A percentile compares a stretch with the other conserved stretches of the same genome.
Conservation (phyloP, 2,113 vertebrate genomes). For the Passerina amoena region DNA sequence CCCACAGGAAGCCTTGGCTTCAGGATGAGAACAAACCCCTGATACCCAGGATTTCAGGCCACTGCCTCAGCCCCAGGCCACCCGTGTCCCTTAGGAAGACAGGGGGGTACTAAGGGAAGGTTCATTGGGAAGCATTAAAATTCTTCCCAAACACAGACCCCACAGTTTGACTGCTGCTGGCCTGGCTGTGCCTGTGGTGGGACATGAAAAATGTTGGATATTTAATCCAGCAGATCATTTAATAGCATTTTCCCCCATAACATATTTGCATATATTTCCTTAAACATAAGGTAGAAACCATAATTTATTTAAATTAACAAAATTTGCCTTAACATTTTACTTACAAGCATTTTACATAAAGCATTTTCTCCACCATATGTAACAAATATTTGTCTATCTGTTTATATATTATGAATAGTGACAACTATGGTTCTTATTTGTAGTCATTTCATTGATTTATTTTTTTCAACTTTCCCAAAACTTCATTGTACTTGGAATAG, state of each 20-base stretch:
- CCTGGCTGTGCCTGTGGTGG: not conserved
- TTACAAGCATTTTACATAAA: not conserved
- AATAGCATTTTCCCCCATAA: not conserved
- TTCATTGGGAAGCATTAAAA: not conserved
- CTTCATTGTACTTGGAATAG: not conserved
- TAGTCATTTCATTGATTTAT: not conserved
- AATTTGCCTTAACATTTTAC: not conserved
- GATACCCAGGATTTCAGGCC: conserved; percentile 46
- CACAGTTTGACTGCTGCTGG: not conserved
- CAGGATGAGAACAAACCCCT: conserved; percentile 62
- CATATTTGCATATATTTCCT: not conserved
- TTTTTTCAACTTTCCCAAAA: not conserved
- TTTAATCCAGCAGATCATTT: not conserved
- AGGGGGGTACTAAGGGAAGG: not conserved
- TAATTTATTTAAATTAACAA: not conserved
- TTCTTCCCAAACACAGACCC: not conserved
- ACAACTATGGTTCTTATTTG: not conserved
- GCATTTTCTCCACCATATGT: not conserved
- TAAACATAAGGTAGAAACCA: not conserved
- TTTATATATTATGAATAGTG: not conserved
- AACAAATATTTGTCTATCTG: not conserved
- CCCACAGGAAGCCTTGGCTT: conserved; percentile 59
- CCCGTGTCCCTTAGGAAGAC: not conserved
- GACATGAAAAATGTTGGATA: not conserved
- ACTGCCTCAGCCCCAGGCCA: conserved; percentile 31